These are phyloP conservation scores for Hypsibius dujardini DNA, from an alignment of 1,140 invertebrate genomes.

Conservation along the genomic window DNA sequence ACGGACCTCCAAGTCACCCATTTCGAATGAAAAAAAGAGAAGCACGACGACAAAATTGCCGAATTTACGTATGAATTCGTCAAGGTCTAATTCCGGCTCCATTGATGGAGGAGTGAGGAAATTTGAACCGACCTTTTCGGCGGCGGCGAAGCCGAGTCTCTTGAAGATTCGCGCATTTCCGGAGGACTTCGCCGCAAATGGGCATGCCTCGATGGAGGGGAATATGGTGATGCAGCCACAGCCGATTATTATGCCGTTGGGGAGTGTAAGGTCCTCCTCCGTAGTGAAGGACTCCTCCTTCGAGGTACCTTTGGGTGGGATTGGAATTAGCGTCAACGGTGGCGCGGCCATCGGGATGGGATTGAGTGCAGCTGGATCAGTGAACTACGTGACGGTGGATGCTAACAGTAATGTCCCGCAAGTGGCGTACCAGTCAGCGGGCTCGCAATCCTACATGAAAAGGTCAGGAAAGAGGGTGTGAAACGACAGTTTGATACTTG, in stretches of 20 bases:
- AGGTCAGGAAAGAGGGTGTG: not conserved
- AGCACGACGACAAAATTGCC: too few species aligned
- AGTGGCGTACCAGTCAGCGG: not conserved
- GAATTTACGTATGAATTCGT: too few species aligned
- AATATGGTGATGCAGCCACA: not conserved
- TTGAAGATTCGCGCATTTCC: not conserved
- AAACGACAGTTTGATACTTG: too few species aligned
- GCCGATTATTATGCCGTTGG: not conserved
- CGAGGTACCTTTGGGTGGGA: not conserved
- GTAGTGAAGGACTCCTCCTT: not conserved
- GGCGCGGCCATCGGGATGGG: not conserved
- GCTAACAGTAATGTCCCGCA: not conserved
- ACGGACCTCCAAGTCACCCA: too few species aligned
- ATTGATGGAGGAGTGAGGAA: too few species aligned
- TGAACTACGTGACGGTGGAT: slow-evolving; percentile 14
- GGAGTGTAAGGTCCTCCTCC: not conserved
- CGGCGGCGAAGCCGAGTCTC: not conserved
- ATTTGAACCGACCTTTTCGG: too few species aligned
- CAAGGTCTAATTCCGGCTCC: too few species aligned
- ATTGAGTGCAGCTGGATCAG: not conserved
- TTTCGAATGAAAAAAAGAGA: too few species aligned
- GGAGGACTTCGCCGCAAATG: not conserved
- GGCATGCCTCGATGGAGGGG: not conserved
- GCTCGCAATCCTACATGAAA: slow-evolving; percentile 11
- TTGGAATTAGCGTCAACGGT: not conserved